Base-by-base conservation (phyloP, 2,113 vertebrate genomes). In the Spheniscus mendiculus region DNA sequence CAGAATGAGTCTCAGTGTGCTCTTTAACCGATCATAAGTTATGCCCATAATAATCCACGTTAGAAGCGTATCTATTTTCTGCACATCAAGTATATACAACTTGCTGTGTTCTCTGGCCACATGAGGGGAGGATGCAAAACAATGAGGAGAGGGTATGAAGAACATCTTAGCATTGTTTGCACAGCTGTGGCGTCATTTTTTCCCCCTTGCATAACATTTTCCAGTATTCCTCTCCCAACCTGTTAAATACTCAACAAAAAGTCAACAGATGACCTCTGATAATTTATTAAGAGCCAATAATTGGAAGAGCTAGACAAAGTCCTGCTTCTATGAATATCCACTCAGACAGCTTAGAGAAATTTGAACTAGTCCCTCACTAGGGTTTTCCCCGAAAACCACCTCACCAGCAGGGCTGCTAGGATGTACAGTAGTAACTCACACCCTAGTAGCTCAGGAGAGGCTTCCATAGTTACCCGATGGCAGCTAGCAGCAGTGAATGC, bases 1-100 rank as follows among this genome's bases (percentile, higher is more conserved):
- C 59, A 89, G 89, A 89, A 77, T 15, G 50, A 94, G 23, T 42
- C 55, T 87, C 85, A 36, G 47, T 22, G 65, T 76, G n/a, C 63
- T 93, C 56, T 89, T 94, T 81, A 93, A 93, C 89, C 1, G 7
- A 67, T 90, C 58, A 89, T 95, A 93, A 80, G 18, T 83, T 97
- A 66, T 47, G 80, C 49, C 84, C 62, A 29, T 87, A 87, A 92
- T 78, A 83, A 94, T 32, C 53, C 74, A 72, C 61, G 52, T 53
- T 59, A 89, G 42, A 94, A 78, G 47, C 2, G 49, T 13, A 50
- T 89, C 56, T 96, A 67, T 95, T 94, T 96, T 81, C 80, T 94
- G 80, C 87, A 61, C 44, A 29, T 61, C 15, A 19, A 59, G 32
- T 44, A 7, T n/a, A 45, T 49, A 50, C 34, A 78, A 81, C 30